Conservation (phyloP, 2,888 invertebrate species). For the Drosophila austrosaltans region DNA sequence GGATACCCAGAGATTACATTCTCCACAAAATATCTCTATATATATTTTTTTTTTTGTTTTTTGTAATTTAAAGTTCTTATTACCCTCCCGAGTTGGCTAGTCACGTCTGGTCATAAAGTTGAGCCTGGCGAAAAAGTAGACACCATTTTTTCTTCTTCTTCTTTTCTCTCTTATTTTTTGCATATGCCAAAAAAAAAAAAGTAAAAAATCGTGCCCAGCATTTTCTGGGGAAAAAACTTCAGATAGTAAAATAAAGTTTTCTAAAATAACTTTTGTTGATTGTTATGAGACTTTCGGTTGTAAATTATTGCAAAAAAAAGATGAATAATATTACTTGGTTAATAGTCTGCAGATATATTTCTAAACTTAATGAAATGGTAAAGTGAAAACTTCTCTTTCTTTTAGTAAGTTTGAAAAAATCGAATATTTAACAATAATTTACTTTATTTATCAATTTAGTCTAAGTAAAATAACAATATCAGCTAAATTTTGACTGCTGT, state of each 20-base stretch:
- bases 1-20: conserved; percentile 17
- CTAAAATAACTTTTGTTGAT: conserved; percentile 33
- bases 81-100: conserved; percentile 32
- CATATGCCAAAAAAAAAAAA: conserved; percentile 39
- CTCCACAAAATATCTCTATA: conserved; percentile 24
- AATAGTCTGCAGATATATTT: background rate
- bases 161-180: conserved; percentile 22
- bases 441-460: no score
- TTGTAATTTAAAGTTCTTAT: conserved; percentile 47
- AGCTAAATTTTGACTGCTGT: background rate
- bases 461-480: no score
- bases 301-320: background rate
- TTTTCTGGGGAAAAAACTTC: conserved; percentile 32
- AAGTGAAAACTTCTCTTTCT: background rate
- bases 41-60: background rate
- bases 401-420: no score
- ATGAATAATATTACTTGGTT: background rate
- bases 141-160: conserved; percentile 15
- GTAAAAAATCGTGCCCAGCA: conserved; percentile 32
- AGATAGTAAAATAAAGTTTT: conserved; percentile 44
- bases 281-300: conserved; percentile 27
- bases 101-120: conserved; percentile 62
- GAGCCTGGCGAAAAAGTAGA: conserved; percentile 15
- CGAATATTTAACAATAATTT: background rate
- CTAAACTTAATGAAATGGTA: background rate